phyloP scores from a whole-genome alignment of 2,888 invertebrate species.

The Empis livida region DNA sequence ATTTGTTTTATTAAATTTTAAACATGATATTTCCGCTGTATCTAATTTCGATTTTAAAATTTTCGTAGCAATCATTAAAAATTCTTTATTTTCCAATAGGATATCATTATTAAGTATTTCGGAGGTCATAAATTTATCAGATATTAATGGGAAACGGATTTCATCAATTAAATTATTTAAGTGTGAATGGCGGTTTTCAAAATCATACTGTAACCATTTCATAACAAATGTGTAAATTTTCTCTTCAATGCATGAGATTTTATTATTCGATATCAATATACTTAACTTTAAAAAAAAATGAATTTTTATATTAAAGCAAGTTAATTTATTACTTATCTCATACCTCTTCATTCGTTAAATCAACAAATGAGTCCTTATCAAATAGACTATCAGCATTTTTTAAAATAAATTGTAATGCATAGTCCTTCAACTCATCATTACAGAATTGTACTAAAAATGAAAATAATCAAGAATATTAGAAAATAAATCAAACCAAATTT shows the following conservation, averaged over 20 bases:
- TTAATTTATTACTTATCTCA: no score
- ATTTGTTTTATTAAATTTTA: slow-evolving; percentile 1
- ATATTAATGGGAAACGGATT: slow-evolving; percentile 1
- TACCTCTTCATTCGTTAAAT: not conserved
- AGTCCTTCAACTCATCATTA: not conserved
- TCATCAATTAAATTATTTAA: slow-evolving; percentile 1
- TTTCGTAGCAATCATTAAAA: not conserved
- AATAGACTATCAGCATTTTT: not conserved
- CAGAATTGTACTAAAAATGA: not conserved
- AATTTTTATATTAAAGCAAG: no score
- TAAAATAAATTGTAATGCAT: not conserved
- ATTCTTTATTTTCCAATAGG: not conserved
- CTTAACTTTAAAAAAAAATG: not conserved
- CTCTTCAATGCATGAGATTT: not conserved
- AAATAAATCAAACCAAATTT: no score
- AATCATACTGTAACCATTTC: not conserved
- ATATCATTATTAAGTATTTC: not conserved
- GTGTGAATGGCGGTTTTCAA: not conserved
- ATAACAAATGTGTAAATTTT: slow-evolving; percentile 1
- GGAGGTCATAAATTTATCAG: slow-evolving; percentile 1
- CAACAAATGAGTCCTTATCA: not conserved
- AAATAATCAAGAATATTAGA: not conserved
- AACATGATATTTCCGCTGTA: not conserved
- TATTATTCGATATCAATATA: not conserved
- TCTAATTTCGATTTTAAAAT: slow-evolving; percentile 1